These are phyloP conservation scores for Sarcophaga peregrina DNA, from an alignment of 1,140 invertebrate species.

Conservation along the genomic window DNA sequence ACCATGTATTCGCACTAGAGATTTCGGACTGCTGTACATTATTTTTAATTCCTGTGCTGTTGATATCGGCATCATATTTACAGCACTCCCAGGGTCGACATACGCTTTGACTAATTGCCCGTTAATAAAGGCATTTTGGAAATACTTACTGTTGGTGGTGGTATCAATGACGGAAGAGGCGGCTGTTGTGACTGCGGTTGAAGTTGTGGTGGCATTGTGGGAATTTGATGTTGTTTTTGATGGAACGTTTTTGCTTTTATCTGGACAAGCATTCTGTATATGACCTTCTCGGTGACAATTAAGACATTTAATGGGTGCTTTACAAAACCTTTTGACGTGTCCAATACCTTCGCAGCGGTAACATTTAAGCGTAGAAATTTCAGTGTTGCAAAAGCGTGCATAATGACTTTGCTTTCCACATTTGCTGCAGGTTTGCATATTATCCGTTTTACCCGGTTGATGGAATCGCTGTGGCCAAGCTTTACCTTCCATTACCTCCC, in stretches of 20 bases:
- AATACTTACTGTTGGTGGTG: constrained; percentile 6
- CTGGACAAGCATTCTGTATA: background rate
- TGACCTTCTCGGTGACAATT: background rate
- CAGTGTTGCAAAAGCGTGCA: background rate
- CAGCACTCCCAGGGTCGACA: background rate
- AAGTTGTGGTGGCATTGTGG: background rate
- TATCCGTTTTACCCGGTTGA: background rate
- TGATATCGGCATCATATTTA: background rate
- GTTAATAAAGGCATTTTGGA: constrained; percentile 6
- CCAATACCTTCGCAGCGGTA: constrained; percentile 6
- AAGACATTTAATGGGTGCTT: background rate
- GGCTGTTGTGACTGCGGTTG: background rate
- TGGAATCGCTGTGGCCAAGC: background rate
- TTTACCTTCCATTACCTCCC: background rate
- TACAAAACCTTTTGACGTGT: background rate
- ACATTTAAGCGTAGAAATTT: constrained; percentile 22
- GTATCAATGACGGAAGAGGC: background rate
- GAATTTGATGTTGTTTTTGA: background rate
- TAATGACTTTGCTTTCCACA: no score
- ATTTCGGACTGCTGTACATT: background rate
- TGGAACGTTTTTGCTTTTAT: background rate
- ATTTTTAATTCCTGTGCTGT: background rate
- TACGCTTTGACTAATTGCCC: background rate
- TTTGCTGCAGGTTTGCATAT: background rate
- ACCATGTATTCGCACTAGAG: background rate